phyloP scores from a whole-genome alignment of 2,888 invertebrate genomes.

The Dioctria linearis region DNA sequence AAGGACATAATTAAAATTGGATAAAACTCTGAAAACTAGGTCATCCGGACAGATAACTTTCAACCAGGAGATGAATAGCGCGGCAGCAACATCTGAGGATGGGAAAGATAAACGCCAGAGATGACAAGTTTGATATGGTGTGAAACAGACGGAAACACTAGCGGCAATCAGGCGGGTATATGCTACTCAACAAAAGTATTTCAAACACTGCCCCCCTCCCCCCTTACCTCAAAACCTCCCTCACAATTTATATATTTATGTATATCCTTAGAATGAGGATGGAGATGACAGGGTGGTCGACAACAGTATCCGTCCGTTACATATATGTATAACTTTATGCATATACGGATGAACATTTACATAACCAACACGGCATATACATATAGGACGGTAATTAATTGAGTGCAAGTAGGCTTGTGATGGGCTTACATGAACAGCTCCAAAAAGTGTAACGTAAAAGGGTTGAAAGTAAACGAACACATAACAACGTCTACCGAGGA shows the following conservation, averaged over 20 bases:
- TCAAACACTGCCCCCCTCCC: too few species aligned
- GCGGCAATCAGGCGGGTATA: neutral
- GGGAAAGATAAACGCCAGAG: constrained; percentile 24
- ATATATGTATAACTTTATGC: constrained; percentile 1
- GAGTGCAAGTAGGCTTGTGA: constrained; percentile 28
- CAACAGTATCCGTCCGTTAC: neutral
- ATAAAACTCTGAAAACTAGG: constrained; percentile 48
- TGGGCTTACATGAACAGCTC: neutral
- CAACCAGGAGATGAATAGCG: neutral
- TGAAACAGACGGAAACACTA: constrained; percentile 33
- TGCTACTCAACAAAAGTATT: neutral
- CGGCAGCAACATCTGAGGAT: neutral
- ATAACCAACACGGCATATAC: neutral
- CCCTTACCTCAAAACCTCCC: neutral
- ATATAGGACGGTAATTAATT: constrained; percentile 22
- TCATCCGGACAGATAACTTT: constrained; percentile 50
- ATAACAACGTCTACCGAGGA: too few species aligned
- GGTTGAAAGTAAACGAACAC: constrained; percentile 13
- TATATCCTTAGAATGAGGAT: neutral
- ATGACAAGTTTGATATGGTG: constrained; percentile 47
- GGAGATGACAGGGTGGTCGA: neutral
- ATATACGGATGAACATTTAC: constrained; percentile 14
- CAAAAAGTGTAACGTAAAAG: constrained; percentile 20
- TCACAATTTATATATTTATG: neutral
- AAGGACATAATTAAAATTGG: constrained; percentile 51